phyloP scores from a whole-genome alignment of 2,888 invertebrate species.

The Operophtera brumata region DNA sequence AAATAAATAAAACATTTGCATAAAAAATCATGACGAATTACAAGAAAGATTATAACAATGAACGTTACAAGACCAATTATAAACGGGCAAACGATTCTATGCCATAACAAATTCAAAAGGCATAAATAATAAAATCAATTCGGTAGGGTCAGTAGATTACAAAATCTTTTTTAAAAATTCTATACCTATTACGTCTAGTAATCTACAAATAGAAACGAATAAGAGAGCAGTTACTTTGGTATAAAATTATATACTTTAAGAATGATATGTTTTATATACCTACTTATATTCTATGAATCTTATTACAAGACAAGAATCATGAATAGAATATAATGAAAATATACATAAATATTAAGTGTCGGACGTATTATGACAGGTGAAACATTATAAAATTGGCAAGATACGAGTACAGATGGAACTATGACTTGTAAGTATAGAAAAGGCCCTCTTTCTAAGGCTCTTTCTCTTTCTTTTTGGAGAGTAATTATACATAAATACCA shows the following conservation, averaged over 20 bases:
- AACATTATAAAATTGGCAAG: too few relatives aligned
- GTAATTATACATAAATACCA: too few relatives aligned
- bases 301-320: background rate
- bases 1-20: too few relatives aligned
- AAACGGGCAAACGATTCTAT: background rate
- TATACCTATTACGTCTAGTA: background rate
- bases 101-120: background rate
- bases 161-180: background rate
- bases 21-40: too few relatives aligned
- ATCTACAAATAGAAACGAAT: background rate
- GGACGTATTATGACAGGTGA: too few relatives aligned
- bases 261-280: too few relatives aligned
- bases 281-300: background rate
- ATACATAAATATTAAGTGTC: too few relatives aligned
- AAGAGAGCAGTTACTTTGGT: background rate
- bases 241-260: background rate
- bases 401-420: too few relatives aligned
- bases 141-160: background rate
- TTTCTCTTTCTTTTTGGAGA: too few relatives aligned
- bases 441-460: too few relatives aligned
- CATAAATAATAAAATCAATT: background rate
- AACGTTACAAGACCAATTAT: background rate
- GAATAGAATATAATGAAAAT: background rate
- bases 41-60: background rate
- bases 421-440: too few relatives aligned